Percentiles rank a stretch among this genome's conserved stretches.
Evolutionary conservation across 1,140 invertebrate genomes (phyloP).

Genomic region (Rhagoletis zephyria): DNA sequence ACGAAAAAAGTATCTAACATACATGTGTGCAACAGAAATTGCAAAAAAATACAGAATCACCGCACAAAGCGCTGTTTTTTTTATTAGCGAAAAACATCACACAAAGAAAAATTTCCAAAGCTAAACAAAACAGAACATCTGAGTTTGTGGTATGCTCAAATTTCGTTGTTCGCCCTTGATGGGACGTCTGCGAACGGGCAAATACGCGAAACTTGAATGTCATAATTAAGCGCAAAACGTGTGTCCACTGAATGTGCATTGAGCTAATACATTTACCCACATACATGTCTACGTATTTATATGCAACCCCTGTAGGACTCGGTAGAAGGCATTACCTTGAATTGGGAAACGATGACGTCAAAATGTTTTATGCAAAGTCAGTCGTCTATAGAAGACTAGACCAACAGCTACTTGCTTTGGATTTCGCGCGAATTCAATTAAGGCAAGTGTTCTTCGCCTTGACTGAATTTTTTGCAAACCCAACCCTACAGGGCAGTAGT

Average conservation of each 20-base stretch:
- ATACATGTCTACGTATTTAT: no score
- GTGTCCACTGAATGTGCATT: no score
- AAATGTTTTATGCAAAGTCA: no score
- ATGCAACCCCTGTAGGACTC: no score
- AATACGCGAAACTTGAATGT: neutral
- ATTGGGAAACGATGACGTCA: no score
- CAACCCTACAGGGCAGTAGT: neutral
- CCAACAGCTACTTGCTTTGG: no score
- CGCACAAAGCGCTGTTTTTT: neutral
- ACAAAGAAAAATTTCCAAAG: neutral
- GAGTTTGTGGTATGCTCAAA: neutral
- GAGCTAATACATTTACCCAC: no score
- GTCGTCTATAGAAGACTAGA: no score
- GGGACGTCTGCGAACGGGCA: neutral
- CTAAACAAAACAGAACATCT: neutral
- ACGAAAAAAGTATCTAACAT: neutral
- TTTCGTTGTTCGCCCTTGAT: slow-evolving; percentile 29
- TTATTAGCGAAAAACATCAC: neutral
- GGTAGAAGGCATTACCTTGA: no score
- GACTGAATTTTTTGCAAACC: neutral
- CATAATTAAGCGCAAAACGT: no score
- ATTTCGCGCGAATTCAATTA: no score
- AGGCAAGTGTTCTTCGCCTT: no score
- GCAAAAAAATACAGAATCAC: neutral
- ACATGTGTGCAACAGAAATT: neutral